Conservation (phyloP, 2,888 invertebrate species). For the Lacanobia oleracea region DNA sequence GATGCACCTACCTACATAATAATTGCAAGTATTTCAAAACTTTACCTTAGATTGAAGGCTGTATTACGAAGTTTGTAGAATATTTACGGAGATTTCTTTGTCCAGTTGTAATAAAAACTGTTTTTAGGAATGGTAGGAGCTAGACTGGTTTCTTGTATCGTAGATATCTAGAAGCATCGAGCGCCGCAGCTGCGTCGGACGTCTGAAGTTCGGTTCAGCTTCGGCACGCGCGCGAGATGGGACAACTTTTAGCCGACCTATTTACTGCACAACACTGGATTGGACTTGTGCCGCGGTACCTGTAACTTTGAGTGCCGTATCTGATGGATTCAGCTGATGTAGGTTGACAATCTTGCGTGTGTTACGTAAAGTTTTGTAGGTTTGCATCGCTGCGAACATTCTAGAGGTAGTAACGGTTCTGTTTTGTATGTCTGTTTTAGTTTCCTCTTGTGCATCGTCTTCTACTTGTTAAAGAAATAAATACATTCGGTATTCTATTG, state of each 20-base stretch:
- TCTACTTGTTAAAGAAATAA: not conserved
- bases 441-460: not conserved
- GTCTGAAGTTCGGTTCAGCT: constrained; percentile 70
- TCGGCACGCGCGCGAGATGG: constrained; percentile 68
- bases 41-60: constrained; percentile 16
- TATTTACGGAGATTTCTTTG: constrained; percentile 37
- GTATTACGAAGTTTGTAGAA: constrained; percentile 19
- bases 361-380: constrained; percentile 38
- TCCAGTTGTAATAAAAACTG: constrained; percentile 47
- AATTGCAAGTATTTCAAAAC: constrained; percentile 30
- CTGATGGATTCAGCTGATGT: constrained; percentile 71
- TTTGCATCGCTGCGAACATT: constrained; percentile 27
- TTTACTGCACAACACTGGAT: constrained; percentile 72
- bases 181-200: constrained; percentile 66
- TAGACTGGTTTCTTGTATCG: constrained; percentile 56
- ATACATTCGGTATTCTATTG: not conserved
- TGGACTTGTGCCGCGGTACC: constrained; percentile 65
- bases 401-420: not conserved
- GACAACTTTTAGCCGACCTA: constrained; percentile 76
- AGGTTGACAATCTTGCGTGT: constrained; percentile 58
- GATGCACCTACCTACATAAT: constrained; percentile 31
- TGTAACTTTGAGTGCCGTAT: constrained; percentile 68
- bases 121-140: constrained; percentile 35
- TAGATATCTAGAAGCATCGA: constrained; percentile 62
- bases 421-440: constrained; percentile 8